A percentile compares a stretch with the other conserved stretches of the same genome.
phyloP scores from a whole-genome alignment of 2,888 invertebrate species.

The Drosophila birchii region DNA sequence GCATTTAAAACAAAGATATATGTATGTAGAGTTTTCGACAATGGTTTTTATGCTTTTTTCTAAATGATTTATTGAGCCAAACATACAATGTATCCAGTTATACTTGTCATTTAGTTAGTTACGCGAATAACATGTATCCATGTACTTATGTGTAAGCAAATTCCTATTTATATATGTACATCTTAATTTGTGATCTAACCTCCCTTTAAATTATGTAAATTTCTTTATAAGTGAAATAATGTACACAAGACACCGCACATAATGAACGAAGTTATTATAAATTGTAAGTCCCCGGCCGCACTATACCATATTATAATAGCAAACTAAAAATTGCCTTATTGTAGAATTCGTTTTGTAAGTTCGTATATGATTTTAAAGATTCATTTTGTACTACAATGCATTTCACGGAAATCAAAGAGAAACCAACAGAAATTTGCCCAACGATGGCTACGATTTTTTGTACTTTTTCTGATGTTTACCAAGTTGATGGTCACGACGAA shows the following conservation, averaged over 20 bases:
- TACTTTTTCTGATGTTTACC: constrained; percentile 54
- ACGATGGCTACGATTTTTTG: constrained; percentile 42
- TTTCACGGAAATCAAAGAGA: constrained; percentile 47
- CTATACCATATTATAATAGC: constrained; percentile 15
- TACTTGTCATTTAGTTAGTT: constrained; percentile 52
- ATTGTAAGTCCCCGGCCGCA: constrained; percentile 46
- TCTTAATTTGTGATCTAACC: constrained; percentile 41
- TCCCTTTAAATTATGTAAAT: constrained; percentile 44
- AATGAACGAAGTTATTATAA: constrained; percentile 32
- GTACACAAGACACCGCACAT: constrained; percentile 32
- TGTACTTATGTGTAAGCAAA: constrained; percentile 72
- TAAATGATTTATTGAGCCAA: constrained; percentile 36
- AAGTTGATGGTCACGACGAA: constrained; percentile 36
- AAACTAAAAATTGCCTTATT: constrained; percentile 66
- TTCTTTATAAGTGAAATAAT: constrained; percentile 25
- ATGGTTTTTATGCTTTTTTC: constrained; percentile 36
- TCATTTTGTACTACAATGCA: constrained; percentile 46
- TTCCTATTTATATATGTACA: constrained; percentile 53
- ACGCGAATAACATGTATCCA: constrained; percentile 56
- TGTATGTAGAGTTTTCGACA: constrained; percentile 39
- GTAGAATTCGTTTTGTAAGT: constrained; percentile 74
- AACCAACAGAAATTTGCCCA: constrained; percentile 45
- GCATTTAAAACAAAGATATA: constrained; percentile 72
- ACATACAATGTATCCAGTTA: constrained; percentile 30
- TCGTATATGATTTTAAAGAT: constrained; percentile 41